Percentiles rank a stretch among this genome's conserved stretches.
Evolutionary conservation across 1,140 invertebrate species (phyloP).

Genomic region (Drosophila melanica): DNA sequence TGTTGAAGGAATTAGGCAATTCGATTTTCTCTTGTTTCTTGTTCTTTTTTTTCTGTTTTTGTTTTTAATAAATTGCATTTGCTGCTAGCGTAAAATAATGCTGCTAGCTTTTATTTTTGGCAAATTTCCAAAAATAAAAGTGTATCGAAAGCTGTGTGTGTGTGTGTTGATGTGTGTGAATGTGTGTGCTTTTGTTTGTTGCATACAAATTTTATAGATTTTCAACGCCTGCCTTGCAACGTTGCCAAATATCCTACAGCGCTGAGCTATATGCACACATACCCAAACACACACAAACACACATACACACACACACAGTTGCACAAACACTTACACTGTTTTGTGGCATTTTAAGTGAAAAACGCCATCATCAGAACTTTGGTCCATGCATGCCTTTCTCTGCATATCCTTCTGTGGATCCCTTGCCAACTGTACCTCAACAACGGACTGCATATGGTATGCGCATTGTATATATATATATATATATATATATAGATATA

Average conservation of each 20-base stretch:
- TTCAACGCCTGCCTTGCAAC: conserved; percentile 62
- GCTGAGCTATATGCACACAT: conserved; percentile 34
- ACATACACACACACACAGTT: conserved; percentile 2
- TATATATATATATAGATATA: no score
- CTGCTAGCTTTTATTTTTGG: conserved; percentile 48
- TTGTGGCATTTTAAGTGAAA: conserved; percentile 73
- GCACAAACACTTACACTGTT: conserved; percentile 34
- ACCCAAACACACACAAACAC: neutral
- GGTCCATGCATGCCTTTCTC: conserved; percentile 46
- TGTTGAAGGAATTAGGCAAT: neutral
- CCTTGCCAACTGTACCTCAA: conserved; percentile 13
- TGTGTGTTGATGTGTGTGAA: conserved; percentile 13
- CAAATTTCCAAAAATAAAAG: conserved; percentile 57
- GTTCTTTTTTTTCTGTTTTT: neutral
- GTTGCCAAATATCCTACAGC: conserved; percentile 70
- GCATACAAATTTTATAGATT: conserved; percentile 76
- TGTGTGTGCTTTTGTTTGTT: conserved; percentile 57
- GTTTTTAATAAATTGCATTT: conserved; percentile 38
- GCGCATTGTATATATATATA: conserved; percentile 6
- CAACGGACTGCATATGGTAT: neutral
- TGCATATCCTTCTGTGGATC: conserved; percentile 12
- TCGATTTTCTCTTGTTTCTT: conserved; percentile 1
- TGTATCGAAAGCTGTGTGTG: conserved; percentile 50
- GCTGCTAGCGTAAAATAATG: conserved; percentile 11
- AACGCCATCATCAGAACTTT: conserved; percentile 60